phyloP scores from a whole-genome alignment of 2,113 vertebrate genomes.

The Colius striatus region DNA sequence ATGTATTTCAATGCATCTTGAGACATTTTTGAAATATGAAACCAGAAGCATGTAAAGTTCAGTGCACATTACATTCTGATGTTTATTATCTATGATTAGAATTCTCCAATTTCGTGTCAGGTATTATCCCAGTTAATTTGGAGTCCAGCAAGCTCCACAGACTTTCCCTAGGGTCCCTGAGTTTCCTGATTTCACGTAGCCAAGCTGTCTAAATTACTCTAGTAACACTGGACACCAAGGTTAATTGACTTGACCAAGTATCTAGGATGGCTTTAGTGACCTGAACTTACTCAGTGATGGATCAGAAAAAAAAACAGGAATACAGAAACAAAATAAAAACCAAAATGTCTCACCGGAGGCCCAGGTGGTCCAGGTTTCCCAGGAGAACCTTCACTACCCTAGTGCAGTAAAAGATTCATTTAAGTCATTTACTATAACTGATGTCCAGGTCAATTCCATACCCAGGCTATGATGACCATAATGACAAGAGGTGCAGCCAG shows the following conservation, averaged over 20 bases:
- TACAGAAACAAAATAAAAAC: neutral
- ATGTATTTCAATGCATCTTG: neutral
- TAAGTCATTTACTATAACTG: neutral
- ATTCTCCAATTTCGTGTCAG: neutral
- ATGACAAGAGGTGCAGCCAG: neutral
- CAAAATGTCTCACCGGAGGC: constrained; percentile 78
- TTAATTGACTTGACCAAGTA: neutral
- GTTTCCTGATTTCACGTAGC: neutral
- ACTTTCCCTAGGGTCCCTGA: neutral
- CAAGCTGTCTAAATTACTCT: neutral
- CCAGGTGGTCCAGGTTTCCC: constrained; percentile 89
- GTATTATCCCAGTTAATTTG: neutral
- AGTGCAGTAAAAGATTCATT: constrained; percentile 46
- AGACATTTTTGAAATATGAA: neutral
- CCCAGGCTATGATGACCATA: neutral
- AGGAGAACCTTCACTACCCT: constrained; percentile 90
- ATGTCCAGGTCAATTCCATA: neutral
- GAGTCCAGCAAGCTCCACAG: neutral
- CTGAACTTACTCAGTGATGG: neutral
- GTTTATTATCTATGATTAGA: neutral
- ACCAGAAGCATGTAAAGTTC: neutral
- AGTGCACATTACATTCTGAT: neutral
- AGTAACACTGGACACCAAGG: neutral
- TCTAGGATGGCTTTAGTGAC: neutral
- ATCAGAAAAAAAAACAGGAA: neutral